These are phyloP conservation scores for Heliconius melpomene DNA, from an alignment of 1,140 invertebrate species.

Conservation along the genomic window DNA sequence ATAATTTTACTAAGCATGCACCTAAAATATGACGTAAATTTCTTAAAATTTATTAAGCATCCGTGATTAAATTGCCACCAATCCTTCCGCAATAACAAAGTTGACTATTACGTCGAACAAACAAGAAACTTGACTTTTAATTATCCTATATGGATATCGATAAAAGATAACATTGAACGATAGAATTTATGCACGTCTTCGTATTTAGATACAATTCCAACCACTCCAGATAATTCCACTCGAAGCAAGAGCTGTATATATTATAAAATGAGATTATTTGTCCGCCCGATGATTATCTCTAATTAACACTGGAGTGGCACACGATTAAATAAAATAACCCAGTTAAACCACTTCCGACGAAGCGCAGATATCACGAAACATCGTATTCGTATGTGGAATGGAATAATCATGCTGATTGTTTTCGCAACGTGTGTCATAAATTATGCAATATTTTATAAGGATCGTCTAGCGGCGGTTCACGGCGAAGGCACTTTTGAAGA, in stretches of 20 bases:
- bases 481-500: conserved; percentile 58
- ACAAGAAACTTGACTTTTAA: conserved; percentile 17
- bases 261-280: conserved; percentile 68
- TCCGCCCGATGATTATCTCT: conserved; percentile 69
- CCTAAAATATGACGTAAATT: not conserved
- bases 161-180: conserved; percentile 46
- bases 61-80: not conserved
- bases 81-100: not conserved
- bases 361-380: conserved; percentile 45
- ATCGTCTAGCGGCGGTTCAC: conserved; percentile 57
- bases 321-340: conserved; percentile 75
- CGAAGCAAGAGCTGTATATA: conserved; percentile 58
- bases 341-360: conserved; percentile 63
- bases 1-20: not conserved
- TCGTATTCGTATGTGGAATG: conserved; percentile 50
- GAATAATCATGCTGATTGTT: conserved; percentile 64
- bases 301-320: conserved; percentile 69
- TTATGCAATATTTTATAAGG: conserved; percentile 71
- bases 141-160: conserved; percentile 48
- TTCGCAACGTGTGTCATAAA: conserved; percentile 61
- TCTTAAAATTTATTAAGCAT: not conserved
- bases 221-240: conserved; percentile 66
- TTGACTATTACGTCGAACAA: not conserved
- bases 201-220: conserved; percentile 46
- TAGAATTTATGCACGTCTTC: conserved; percentile 45